Percentiles rank a stretch among this genome's conserved stretches.
Conservation (phyloP, 2,888 invertebrate species). For the Steromphala cineraria region DNA sequence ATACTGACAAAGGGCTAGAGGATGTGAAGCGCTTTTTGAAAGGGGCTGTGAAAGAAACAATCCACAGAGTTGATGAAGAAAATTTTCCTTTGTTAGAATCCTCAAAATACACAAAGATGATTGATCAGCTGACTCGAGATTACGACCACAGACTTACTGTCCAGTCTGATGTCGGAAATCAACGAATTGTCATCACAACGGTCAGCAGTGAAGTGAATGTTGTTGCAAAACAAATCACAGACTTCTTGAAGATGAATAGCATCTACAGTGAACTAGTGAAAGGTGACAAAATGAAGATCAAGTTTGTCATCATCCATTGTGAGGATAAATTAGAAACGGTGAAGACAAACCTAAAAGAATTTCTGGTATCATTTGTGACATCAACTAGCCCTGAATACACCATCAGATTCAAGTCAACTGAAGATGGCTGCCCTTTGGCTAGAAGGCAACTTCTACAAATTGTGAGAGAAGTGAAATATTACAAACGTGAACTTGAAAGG, state of each 20-base stretch:
- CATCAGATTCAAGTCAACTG: background rate
- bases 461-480: background rate
- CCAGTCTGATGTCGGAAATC: background rate
- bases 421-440: background rate
- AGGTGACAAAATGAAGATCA: background rate
- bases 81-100: background rate
- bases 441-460: background rate
- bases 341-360: background rate
- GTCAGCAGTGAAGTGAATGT: background rate
- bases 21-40: background rate
- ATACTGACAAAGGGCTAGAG: background rate
- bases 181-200: background rate
- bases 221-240: background rate
- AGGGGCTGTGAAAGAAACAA: background rate
- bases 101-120: background rate
- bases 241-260: background rate
- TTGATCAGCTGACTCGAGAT: background rate
- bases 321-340: background rate
- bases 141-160: background rate
- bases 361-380: background rate
- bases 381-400: background rate
- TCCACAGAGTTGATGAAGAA: background rate
- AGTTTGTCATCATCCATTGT: background rate
- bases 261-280: background rate
- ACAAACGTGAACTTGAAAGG: background rate